Evolutionary conservation across 2,888 invertebrate species (phyloP).

Genomic region (Siphonodentalium dalli): DNA sequence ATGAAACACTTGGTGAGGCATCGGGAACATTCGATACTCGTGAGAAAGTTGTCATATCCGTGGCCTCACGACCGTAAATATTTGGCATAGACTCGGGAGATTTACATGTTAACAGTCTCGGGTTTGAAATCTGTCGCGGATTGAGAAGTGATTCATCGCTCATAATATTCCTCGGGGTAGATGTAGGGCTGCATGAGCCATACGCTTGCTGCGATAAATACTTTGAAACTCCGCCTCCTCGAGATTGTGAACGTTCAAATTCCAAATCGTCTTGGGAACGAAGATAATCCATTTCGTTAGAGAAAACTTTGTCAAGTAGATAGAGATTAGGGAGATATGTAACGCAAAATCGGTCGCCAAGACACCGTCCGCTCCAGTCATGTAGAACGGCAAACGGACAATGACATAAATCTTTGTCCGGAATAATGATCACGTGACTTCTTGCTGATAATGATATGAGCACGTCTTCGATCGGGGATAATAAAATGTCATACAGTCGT

Average conservation of each 20-base stretch:
- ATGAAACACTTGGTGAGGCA: no score
- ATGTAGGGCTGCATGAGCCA: no score
- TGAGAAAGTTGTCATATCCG: no score
- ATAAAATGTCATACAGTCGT: conserved; percentile 49
- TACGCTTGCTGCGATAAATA: no score
- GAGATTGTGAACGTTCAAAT: conserved; percentile 44
- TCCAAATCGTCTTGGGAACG: conserved; percentile 47
- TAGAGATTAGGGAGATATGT: conserved; percentile 52
- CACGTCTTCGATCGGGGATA: conserved; percentile 56
- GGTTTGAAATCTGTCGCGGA: conserved; percentile 45
- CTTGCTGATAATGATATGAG: conserved; percentile 42
- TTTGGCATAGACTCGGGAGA: no score
- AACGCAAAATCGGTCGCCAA: conserved; percentile 42
- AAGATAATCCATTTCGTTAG: conserved; percentile 49
- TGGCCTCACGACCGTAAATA: no score
- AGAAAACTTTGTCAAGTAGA: conserved; percentile 47
- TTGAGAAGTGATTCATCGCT: conserved; percentile 19
- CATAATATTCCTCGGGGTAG: no score
- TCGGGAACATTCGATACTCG: no score
- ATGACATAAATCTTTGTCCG: conserved; percentile 51
- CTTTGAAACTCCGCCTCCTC: conserved; percentile 47
- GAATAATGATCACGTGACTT: conserved; percentile 51
- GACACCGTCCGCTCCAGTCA: conserved; percentile 38
- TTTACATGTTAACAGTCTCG: conserved; percentile 43
- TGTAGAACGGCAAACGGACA: conserved; percentile 53